Conservation (phyloP, 2,113 vertebrate genomes). For the Campylorhamphus procurvoides region DNA sequence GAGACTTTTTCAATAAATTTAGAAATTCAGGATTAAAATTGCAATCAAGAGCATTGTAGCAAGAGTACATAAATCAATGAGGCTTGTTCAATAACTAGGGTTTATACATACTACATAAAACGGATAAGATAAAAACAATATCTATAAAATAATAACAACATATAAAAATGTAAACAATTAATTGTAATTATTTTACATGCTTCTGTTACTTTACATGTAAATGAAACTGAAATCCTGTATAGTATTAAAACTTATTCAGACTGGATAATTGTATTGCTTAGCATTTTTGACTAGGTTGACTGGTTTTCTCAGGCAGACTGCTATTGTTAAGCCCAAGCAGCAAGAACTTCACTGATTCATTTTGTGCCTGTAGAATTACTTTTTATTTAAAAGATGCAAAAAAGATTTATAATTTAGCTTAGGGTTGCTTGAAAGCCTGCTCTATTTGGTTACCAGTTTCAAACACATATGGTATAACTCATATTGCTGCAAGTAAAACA, state of each 20-base stretch:
- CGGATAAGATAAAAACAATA: neutral
- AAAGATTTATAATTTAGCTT: constrained; percentile 65
- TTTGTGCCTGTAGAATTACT: constrained; percentile 17
- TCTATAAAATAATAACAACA: neutral
- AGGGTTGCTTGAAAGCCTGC: constrained; percentile 53
- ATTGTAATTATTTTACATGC: neutral
- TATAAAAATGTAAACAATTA: neutral
- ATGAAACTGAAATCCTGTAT: neutral
- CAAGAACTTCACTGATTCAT: neutral
- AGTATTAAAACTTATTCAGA: neutral
- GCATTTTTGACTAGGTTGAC: neutral
- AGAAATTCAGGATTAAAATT: neutral
- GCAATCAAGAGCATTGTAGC: neutral
- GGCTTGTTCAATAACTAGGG: neutral
- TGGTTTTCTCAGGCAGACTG: neutral
- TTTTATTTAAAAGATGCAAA: constrained; percentile 66
- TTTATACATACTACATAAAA: neutral
- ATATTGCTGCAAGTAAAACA: constrained; percentile 68
- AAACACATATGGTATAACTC: constrained; percentile 68
- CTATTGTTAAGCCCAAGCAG: constrained; percentile 1
- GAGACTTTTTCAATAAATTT: neutral
- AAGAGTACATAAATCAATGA: neutral
- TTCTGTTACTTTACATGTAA: neutral
- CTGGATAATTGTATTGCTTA: neutral
- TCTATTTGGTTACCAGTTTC: constrained; percentile 66